Evolutionary conservation across 1,140 invertebrate species (phyloP).

Genomic region (Magallana ariakensis): DNA sequence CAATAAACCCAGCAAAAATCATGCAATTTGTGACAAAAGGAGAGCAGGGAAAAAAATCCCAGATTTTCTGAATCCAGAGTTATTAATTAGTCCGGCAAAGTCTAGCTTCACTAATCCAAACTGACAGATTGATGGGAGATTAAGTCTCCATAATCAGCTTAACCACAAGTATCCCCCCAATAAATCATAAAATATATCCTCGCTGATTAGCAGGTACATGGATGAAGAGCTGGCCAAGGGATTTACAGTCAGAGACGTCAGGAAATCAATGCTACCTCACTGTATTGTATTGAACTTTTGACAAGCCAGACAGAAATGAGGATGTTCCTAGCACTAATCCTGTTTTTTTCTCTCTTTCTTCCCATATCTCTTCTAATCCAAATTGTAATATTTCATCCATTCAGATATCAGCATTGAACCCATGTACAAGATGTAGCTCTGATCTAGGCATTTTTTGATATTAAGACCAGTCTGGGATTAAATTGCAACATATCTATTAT

Average conservation of each 20-base stretch:
- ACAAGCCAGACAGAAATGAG: not conserved
- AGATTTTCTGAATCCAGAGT: not conserved
- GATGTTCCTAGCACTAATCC: not conserved
- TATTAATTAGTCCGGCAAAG: constrained; percentile 36
- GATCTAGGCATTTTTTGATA: no score
- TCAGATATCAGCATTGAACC: no score
- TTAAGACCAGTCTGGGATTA: no score
- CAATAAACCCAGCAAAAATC: not conserved
- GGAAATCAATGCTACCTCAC: not conserved
- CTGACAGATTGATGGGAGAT: constrained; percentile 33
- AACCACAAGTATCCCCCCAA: constrained; percentile 19
- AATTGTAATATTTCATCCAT: no score
- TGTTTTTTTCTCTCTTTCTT: not conserved
- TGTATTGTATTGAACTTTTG: not conserved
- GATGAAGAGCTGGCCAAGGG: constrained; percentile 5
- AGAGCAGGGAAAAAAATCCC: not conserved
- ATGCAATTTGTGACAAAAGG: constrained; percentile 5
- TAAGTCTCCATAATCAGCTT: constrained; percentile 19
- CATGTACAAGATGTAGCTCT: no score
- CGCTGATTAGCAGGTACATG: constrained; percentile 24
- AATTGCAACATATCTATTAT: no score
- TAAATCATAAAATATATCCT: constrained; percentile 37
- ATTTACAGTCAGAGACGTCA: constrained; percentile 30
- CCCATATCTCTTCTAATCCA: no score
- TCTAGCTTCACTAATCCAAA: constrained; percentile 26